Evolutionary conservation across 1,140 invertebrate species (phyloP).

Genomic region (Aphelenchoides avenae): DNA sequence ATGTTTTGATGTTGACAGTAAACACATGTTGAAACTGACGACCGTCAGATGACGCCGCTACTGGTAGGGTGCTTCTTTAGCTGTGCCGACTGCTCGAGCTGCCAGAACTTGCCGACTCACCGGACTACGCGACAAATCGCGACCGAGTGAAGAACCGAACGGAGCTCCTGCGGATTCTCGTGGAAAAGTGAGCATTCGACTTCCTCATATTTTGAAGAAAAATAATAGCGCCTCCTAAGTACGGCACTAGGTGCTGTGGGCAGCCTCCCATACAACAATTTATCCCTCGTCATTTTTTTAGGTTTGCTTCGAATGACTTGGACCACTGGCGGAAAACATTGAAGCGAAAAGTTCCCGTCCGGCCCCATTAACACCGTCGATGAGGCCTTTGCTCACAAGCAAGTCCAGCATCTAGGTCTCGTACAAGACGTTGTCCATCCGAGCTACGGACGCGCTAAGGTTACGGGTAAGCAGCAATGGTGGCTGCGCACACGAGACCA

Average conservation of each 20-base stretch:
- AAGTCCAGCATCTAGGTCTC: slow-evolving; percentile 67
- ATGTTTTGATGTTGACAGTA: too few relatives aligned
- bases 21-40: too few relatives aligned
- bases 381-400: slow-evolving; percentile 71
- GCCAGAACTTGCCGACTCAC: slow-evolving; percentile 66
- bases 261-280: slow-evolving; percentile 1
- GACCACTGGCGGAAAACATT: slow-evolving; percentile 74
- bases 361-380: slow-evolving; percentile 81
- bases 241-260: too few relatives aligned
- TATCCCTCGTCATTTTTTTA: slow-evolving; percentile 34
- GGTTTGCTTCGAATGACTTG: slow-evolving; percentile 69
- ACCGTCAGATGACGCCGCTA: too few relatives aligned
- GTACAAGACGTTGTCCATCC: slow-evolving; percentile 75
- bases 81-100: slow-evolving; percentile 69
- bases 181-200: slow-evolving; percentile 60
- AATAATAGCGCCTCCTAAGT: too few relatives aligned
- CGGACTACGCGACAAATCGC: slow-evolving; percentile 71
- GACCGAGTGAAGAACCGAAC: slow-evolving; percentile 73
- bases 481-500: not conserved
- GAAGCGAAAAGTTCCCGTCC: slow-evolving; percentile 73
- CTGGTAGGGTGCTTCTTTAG: slow-evolving; percentile 32
- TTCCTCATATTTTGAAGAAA: too few relatives aligned
- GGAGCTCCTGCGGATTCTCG: slow-evolving; percentile 68
- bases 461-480: slow-evolving; percentile 65
- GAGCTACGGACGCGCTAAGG: slow-evolving; percentile 69